Evolutionary conservation across 2,888 invertebrate genomes (phyloP), one percentile per base, ranked within the genome.

Genomic region (Coecobrya sp.): DNA sequence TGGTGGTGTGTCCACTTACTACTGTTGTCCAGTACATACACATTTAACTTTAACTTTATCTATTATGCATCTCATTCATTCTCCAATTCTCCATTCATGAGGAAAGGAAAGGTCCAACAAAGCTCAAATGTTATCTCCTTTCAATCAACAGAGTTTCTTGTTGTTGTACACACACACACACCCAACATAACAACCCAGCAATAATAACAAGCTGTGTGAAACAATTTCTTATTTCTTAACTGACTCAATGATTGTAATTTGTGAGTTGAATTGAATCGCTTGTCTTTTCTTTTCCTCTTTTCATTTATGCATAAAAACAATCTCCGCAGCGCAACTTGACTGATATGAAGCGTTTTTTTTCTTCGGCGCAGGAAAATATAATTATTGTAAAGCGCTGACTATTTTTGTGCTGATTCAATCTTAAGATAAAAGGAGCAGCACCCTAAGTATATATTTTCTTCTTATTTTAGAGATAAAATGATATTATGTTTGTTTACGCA

Each of bases 1-100:
- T 76, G 76, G 76, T 76, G 70, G 76, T 76, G 76, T 76, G 76
- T 76, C 76, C 49, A 76, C 42, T 19, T n/a, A n/a, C n/a, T n/a
- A n/a, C 19, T 59, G 2, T 19, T 49, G 11, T 49, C 13, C 36
- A 52, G 52, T 52, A 1, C 59, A 73, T 4, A 73, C 65, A n/a
- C n/a, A n/a, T n/a, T n/a, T n/a, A n/a, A n/a, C n/a, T n/a, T n/a
- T n/a, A 25, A 65, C 4, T 65, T 25, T 62, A 62, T 62, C 62
- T 27, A 27, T n/a, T 65, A 8, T 65, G 65, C 70, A n/a, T 42
- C 70, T 76, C 76, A 76, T 76, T 76, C 76, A 76, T 76, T 76
- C 10, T 4, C 13, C 62, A 36, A 3, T 27, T 0, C 25, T 55
- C 52, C 79, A 79, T 79, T 79, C 79, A 79, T 42, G 79, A 27